Evolutionary conservation across 2,797 vertebrate species (phyloP).

Genomic region (Mycteria americana): DNA sequence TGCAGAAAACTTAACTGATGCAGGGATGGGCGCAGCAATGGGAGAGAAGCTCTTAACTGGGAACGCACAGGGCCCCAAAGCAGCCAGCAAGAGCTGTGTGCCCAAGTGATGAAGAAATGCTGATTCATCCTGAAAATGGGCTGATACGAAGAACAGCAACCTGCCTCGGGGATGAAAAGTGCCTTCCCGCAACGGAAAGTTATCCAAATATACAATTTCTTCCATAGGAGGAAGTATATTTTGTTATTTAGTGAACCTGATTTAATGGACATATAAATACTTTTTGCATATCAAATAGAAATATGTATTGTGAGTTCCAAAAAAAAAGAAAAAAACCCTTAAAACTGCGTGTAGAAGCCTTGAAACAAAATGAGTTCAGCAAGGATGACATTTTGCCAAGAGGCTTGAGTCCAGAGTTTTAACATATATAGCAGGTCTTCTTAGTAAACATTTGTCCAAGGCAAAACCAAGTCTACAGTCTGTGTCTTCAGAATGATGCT

Average conservation of each 20-base stretch:
- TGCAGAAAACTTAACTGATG: not conserved
- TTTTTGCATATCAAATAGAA: not conserved
- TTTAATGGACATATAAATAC: not conserved
- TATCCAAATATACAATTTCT: not conserved
- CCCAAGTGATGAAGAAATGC: not conserved
- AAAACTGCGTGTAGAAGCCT: not conserved
- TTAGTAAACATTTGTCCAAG: not conserved
- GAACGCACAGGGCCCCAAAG: not conserved
- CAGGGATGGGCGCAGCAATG: not conserved
- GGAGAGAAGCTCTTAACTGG: not conserved
- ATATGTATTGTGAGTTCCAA: accelerated
- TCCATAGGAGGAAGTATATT: not conserved
- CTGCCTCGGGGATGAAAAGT: not conserved
- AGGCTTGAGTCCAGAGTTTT: not conserved
- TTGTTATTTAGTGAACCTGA: not conserved
- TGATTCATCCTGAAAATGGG: not conserved
- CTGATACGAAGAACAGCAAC: not conserved
- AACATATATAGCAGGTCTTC: accelerated
- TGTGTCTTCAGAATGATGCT: not conserved
- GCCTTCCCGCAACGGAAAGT: not conserved
- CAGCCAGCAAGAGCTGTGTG: not conserved
- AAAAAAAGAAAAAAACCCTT: not conserved
- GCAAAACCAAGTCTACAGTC: not conserved
- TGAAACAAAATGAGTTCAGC: not conserved
- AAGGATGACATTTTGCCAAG: not conserved